Evolutionary conservation across 2,888 invertebrate genomes (phyloP).

Genomic region (Ormyrus labotus): DNA sequence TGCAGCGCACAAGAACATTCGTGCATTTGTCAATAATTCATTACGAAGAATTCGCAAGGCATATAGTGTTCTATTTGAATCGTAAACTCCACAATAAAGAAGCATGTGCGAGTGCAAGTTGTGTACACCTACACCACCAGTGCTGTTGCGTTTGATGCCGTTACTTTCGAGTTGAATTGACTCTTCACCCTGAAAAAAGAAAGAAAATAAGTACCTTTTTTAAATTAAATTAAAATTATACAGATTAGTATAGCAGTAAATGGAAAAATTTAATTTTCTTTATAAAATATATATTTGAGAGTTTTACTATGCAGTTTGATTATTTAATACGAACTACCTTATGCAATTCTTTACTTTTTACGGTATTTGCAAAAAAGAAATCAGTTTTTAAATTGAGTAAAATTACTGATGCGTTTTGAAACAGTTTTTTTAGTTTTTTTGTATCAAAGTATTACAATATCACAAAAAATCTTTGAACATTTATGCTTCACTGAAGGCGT

Average conservation of each 20-base stretch:
- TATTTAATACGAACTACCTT: background rate
- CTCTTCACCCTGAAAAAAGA: conserved; percentile 65
- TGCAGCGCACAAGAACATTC: conserved; percentile 85
- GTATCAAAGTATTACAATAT: too few species aligned
- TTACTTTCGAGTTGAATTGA: conserved; percentile 66
- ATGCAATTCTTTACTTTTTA: background rate
- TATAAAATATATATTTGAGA: too few species aligned
- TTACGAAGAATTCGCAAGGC: conserved; percentile 85
- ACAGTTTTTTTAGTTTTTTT: background rate
- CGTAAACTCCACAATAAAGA: conserved; percentile 87
- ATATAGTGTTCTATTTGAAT: conserved; percentile 85
- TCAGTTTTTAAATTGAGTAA: background rate
- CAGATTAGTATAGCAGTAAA: too few species aligned
- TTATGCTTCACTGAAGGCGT: too few species aligned
- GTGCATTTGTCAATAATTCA: conserved; percentile 83
- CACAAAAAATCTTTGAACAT: background rate
- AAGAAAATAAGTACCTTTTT: background rate
- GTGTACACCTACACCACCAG: conserved; percentile 78
- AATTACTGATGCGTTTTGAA: too few species aligned
- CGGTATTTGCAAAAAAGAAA: background rate
- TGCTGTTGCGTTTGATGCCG: conserved; percentile 57
- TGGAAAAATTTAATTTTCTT: too few species aligned
- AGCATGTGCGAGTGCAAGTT: conserved; percentile 90
- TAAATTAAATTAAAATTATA: too few species aligned
- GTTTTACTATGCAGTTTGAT: background rate